A percentile compares a stretch with the other conserved stretches of the same genome.
phyloP scores from a whole-genome alignment of 1,140 invertebrate genomes.

The Bombus terrestris region DNA sequence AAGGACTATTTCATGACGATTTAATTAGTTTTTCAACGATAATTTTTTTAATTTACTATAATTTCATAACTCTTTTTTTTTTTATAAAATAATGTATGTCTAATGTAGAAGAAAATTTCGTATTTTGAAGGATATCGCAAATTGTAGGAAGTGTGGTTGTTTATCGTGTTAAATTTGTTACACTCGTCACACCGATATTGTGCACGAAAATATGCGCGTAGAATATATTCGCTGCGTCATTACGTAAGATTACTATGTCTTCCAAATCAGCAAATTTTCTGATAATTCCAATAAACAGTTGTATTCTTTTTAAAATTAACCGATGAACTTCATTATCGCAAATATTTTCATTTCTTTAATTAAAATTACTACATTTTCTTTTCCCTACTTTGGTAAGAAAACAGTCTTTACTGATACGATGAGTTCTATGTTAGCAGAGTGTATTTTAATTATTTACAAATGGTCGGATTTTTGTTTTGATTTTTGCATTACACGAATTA shows the following conservation, averaged over 20 bases:
- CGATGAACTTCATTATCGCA: neutral
- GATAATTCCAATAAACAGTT: neutral
- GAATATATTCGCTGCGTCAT: constrained; percentile 10
- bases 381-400: too few relatives aligned
- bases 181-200: constrained; percentile 31
- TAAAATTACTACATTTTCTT: neutral
- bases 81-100: neutral
- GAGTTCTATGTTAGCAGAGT: too few relatives aligned
- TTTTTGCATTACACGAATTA: too few relatives aligned
- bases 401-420: too few relatives aligned
- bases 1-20: neutral
- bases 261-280: constrained; percentile 21
- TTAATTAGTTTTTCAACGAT: neutral
- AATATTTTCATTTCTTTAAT: neutral
- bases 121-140: neutral
- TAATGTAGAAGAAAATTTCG: neutral
- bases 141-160: constrained; percentile 20
- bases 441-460: too few relatives aligned
- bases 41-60: neutral
- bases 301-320: neutral
- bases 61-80: neutral
- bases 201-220: constrained; percentile 35
- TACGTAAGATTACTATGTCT: constrained; percentile 14
- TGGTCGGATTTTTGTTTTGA: too few relatives aligned
- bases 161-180: constrained; percentile 48